Evolutionary conservation across 2,113 vertebrate species (phyloP), one percentile per base, ranked within the genome.

Genomic region (Corythaixoides concolor): DNA sequence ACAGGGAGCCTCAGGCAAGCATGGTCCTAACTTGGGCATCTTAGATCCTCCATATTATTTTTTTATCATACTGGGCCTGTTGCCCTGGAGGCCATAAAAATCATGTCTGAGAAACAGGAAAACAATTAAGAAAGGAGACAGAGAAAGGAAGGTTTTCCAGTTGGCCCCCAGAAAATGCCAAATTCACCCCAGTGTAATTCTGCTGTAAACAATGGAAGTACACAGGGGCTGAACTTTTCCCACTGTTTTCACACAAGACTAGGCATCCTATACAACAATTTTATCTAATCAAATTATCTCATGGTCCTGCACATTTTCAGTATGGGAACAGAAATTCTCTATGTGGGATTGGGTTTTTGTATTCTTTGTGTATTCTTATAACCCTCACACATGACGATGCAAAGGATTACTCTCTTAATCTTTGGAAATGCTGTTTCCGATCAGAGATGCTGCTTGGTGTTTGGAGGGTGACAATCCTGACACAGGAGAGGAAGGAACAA

Each of bases 171-270:
- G n/a, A 95, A 91, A 91, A 49, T 24, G 15, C 32, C 41, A n/a
- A 59, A 49, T 88, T 83, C 26, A 80, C 14, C 27, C 16, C 19
- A 6, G 52, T 64, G 15, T 59, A 56, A 77, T 81, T 90, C 68
- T 92, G 21, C 28, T 68, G 75, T 49, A 94, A 90, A 93, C 33
- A 89, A 84, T 45, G 43, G 52, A 78, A 56, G 68, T 33, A 91
- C 59, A 93, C 85, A 91, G 53, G 47, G 91, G 37, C 39, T 92
- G 75, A 96, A 75, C 64, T 90, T 93, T 80, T 83, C 85, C 85
- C 33, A 11, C 67, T 90, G 16, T 77, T 41, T 88, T 93, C 88
- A 86, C 47, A 76, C 2, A 2, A 73, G 53, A 87, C 62, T 28
- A 69, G 66, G 37, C 78, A 92, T 43, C 37, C 64, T 81, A 49